These are phyloP conservation scores for Psophia crepitans DNA, from an alignment of 2,113 vertebrate genomes.

Conservation along the genomic window DNA sequence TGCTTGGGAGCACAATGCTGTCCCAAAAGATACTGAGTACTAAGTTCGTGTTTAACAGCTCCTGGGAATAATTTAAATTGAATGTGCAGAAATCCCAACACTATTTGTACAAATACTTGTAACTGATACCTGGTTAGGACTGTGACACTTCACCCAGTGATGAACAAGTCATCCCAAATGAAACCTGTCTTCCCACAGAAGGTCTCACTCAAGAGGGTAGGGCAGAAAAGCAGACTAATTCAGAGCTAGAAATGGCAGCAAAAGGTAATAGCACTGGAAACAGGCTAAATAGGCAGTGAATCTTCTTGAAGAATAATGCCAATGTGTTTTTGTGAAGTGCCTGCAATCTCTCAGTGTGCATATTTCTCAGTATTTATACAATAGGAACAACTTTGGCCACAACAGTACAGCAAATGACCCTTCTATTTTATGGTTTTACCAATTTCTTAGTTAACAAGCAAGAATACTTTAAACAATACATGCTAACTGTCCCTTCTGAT, in stretches of 20 bases:
- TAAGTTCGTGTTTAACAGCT: not conserved
- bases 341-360: not conserved
- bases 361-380: not conserved
- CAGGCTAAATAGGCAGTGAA: not conserved
- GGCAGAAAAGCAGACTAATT: not conserved
- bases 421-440: not conserved
- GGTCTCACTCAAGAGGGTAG: not conserved
- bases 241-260: not conserved
- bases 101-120: not conserved
- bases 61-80: not conserved
- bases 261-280: not conserved
- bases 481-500: not conserved
- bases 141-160: not conserved
- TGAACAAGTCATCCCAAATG: not conserved
- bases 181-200: not conserved
- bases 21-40: not conserved
- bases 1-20: not conserved
- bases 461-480: not conserved
- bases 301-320: not conserved
- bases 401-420: not conserved
- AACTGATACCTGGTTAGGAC: not conserved
- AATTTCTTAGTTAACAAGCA: not conserved
- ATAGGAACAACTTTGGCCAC: not conserved
- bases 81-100: not conserved
- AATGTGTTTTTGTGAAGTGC: not conserved